These are phyloP conservation scores for Eulimnadia texana DNA, from an alignment of 1,140 invertebrate genomes.

Conservation along the genomic window DNA sequence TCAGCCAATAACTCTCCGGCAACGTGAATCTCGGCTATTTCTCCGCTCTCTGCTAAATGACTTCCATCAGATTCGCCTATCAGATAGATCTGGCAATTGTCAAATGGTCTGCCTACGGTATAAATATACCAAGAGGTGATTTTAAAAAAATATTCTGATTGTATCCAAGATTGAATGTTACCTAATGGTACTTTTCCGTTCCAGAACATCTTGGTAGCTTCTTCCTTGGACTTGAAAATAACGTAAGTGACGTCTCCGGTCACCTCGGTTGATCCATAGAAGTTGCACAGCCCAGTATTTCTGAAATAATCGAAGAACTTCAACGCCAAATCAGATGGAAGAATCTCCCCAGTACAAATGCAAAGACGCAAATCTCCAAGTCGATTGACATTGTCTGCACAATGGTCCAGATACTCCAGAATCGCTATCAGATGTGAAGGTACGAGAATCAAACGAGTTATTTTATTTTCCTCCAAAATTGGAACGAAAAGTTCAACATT, in stretches of 20 bases:
- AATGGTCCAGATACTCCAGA: slow-evolving; percentile 46
- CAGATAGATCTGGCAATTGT: slow-evolving; percentile 64
- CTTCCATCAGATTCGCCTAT: slow-evolving; percentile 45
- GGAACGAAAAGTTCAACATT: slow-evolving; percentile 55
- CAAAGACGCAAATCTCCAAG: slow-evolving; percentile 49
- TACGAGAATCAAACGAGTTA: slow-evolving; percentile 63
- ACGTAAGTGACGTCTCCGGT: slow-evolving; percentile 67
- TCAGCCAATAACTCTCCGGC: slow-evolving; percentile 57
- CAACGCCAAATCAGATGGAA: slow-evolving; percentile 44
- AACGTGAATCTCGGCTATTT: slow-evolving; percentile 63
- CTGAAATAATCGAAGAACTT: slow-evolving; percentile 56
- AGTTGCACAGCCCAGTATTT: slow-evolving; percentile 52
- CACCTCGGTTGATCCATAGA: slow-evolving; percentile 77
- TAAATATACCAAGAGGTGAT: slow-evolving; percentile 4
- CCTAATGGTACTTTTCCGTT: slow-evolving; percentile 60
- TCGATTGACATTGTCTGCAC: background rate
- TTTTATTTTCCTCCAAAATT: slow-evolving; percentile 48
- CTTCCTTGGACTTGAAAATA: slow-evolving; percentile 31
- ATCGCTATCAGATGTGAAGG: slow-evolving; percentile 64
- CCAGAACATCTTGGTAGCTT: slow-evolving; percentile 38
- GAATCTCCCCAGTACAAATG: slow-evolving; percentile 67
- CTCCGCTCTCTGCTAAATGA: slow-evolving; percentile 45
- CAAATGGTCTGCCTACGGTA: slow-evolving; percentile 41
- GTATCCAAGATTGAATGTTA: slow-evolving; percentile 28
- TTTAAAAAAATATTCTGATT: background rate